phyloP scores from a whole-genome alignment of 2,113 vertebrate species.

The Salvelinus namaycush region DNA sequence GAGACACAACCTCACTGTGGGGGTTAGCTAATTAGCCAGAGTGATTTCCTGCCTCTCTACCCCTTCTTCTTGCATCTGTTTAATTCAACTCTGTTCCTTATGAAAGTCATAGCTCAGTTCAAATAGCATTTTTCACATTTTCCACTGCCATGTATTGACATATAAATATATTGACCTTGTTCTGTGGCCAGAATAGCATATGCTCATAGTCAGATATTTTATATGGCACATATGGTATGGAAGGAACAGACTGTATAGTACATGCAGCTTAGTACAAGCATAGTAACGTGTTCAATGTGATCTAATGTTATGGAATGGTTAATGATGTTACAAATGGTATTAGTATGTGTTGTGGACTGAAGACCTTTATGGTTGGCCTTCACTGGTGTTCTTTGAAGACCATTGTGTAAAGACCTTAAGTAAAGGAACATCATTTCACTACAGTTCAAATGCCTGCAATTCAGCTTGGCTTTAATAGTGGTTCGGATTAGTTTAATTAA shows the following conservation, averaged over 20 bases:
- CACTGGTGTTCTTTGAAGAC: not conserved
- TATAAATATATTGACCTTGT: not conserved
- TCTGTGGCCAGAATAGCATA: too few relatives aligned
- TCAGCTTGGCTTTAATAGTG: not conserved
- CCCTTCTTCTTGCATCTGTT: not conserved
- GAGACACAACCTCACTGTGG: slow-evolving; percentile 9
- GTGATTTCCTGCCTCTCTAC: slow-evolving; percentile 53
- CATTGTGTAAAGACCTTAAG: not conserved
- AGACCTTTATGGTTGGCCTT: not conserved
- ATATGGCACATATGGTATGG: too few relatives aligned
- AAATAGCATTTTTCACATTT: not conserved
- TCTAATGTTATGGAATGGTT: not conserved
- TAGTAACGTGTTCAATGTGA: too few relatives aligned
- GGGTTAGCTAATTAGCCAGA: slow-evolving; percentile 63
- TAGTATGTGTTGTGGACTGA: not conserved
- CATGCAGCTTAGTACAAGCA: too few relatives aligned
- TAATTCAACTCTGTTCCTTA: not conserved
- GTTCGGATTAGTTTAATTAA: not conserved
- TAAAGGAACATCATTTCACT: not conserved
- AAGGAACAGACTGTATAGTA: too few relatives aligned
- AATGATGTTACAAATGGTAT: not conserved
- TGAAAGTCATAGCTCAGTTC: not conserved
- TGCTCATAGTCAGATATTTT: too few relatives aligned
- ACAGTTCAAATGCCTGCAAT: not conserved
- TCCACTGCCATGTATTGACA: not conserved